Evolutionary conservation across 2,113 vertebrate genomes (phyloP), one percentile per base, ranked within the genome.

Genomic region (Brachypodius melanocephalos): DNA sequence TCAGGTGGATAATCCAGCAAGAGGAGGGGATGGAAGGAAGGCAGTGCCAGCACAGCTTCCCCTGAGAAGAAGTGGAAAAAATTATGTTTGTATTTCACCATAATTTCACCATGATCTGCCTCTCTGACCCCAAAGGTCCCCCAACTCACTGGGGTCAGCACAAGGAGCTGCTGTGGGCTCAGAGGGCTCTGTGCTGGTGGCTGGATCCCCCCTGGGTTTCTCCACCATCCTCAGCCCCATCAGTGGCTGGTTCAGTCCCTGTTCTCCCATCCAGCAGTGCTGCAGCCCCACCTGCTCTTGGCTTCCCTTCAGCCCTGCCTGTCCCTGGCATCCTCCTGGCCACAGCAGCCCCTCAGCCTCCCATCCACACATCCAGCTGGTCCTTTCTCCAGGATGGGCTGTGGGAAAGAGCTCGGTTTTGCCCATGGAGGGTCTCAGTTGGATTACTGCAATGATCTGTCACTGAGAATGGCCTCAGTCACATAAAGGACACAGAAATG

Each of bases 121-220:
- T 54, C 51, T 29, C 63, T 61, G 18, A 65, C 7, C 36, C 28
- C 51, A 38, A 3, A 19, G 16, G 6, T 24, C 40, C 69, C 88
- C 24, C 17, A 2, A 34, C 14, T 28, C 48, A 2, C 14, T 4
- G 1, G 5, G 19, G 40, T 24, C 51, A 61, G 63, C 2, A 3
- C 45, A 28, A 74, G 65, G 55, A 69, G 36, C 42, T 49, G 40
- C 82, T 8, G 2, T 9, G 52, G 36, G 34, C 62, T 45, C 28
- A 31, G 24, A 51, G 8, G 11, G 46, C 14, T 57, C 79, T 1
- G 3, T 57, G 43, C 45, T 0, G 0, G n/a, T 25, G 55, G 13
- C 42, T 4, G 11, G 28, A 9, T 68, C 13, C 26, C 57, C 24
- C 6, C 43, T 22, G 38, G 18, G 36, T 36, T 72, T 52, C 46